Evolutionary conservation across 2,797 vertebrate genomes (phyloP).

Genomic region (Siniperca obscura): DNA sequence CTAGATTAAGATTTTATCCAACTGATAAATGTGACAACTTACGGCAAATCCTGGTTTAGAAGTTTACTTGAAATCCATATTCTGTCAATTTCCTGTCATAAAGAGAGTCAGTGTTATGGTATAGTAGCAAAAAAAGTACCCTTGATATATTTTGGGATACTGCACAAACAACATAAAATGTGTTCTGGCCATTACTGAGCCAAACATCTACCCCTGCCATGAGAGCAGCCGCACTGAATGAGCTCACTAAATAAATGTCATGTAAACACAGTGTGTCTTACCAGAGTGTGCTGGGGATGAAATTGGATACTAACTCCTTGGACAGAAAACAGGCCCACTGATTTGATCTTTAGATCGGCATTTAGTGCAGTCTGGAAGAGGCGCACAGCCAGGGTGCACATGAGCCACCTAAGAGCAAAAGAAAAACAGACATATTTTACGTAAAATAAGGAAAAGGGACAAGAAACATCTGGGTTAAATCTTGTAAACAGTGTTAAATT

Average conservation of each 20-base stretch:
- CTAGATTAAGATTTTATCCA: not conserved
- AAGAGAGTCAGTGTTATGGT: slow-evolving; percentile 29
- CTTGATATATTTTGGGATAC: not conserved
- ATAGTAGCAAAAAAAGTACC: not conserved
- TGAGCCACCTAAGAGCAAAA: slow-evolving; percentile 87
- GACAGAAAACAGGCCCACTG: slow-evolving; percentile 92
- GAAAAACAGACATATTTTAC: not conserved
- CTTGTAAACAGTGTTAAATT: not conserved
- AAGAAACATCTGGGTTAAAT: not conserved
- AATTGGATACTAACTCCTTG: slow-evolving; percentile 94
- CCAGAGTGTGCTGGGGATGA: slow-evolving; percentile 92
- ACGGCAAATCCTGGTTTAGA: slow-evolving; percentile 94
- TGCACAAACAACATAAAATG: not conserved
- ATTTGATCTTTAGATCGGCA: slow-evolving; percentile 93
- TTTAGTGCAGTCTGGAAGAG: slow-evolving; percentile 90
- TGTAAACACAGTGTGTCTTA: slow-evolving; percentile 79
- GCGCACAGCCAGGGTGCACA: slow-evolving; percentile 87
- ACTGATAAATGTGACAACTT: slow-evolving; percentile 73
- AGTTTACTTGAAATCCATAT: slow-evolving; percentile 97
- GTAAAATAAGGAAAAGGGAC: not conserved
- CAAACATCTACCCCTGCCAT: not conserved
- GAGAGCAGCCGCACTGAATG: slow-evolving; percentile 3
- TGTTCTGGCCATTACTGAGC: not conserved
- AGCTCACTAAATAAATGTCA: slow-evolving; percentile 41
- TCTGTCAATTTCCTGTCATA: slow-evolving; percentile 94